phyloP scores from a whole-genome alignment of 2,113 vertebrate genomes.

The Agelaius phoeniceus region DNA sequence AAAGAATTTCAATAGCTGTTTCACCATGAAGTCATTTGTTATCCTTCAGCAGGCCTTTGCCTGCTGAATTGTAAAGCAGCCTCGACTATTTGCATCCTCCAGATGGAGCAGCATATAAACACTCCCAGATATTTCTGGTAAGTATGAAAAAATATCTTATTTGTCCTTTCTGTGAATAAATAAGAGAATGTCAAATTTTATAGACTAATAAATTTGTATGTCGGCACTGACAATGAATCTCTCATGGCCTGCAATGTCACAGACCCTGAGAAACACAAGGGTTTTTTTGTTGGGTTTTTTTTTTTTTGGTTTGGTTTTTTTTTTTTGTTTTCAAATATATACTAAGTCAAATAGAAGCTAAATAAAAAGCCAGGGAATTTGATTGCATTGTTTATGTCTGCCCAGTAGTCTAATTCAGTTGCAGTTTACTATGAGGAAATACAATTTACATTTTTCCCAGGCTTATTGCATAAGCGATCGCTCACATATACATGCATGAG shows the following conservation, averaged over 20 bases:
- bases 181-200: slow-evolving; percentile 90
- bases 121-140: slow-evolving; percentile 83
- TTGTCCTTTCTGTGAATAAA: slow-evolving; percentile 85
- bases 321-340: slow-evolving; percentile 62
- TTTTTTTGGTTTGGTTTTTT: neutral
- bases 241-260: slow-evolving; percentile 73
- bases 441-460: slow-evolving; percentile 75
- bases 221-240: slow-evolving; percentile 76
- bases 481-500: slow-evolving; percentile 27
- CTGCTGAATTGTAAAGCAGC: slow-evolving; percentile 97
- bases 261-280: slow-evolving; percentile 72
- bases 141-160: slow-evolving; percentile 88
- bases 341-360: slow-evolving; percentile 75
- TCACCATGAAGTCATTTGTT: slow-evolving; percentile 99
- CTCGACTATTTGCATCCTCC: slow-evolving; percentile 93
- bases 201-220: slow-evolving; percentile 83
- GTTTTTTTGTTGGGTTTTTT: neutral
- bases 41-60: slow-evolving; percentile 96
- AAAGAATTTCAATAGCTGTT: slow-evolving; percentile 99
- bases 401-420: slow-evolving; percentile 77
- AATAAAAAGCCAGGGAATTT: slow-evolving; percentile 74
- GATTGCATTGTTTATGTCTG: slow-evolving; percentile 80
- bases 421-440: slow-evolving; percentile 77
- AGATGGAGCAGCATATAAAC: slow-evolving; percentile 91
- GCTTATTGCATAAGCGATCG: slow-evolving; percentile 68